phyloP scores from a whole-genome alignment of 2,888 invertebrate genomes.

The Hetaerina titia region DNA sequence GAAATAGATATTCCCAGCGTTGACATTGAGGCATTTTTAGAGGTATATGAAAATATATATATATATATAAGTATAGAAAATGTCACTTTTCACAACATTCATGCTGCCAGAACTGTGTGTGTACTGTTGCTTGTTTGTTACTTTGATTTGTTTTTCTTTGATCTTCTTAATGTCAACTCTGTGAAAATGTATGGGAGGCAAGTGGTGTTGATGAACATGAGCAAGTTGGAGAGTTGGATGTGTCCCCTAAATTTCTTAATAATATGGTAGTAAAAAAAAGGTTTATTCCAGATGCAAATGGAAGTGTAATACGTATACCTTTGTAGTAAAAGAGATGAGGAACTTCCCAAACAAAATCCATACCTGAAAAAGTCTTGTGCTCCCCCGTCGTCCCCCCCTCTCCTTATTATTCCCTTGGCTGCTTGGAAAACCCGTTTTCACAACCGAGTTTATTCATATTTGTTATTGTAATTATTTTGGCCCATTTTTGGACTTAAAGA shows the following conservation, averaged over 20 bases:
- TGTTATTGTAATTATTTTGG: slow-evolving; percentile 39
- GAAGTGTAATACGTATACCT: slow-evolving; percentile 67
- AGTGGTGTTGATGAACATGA: slow-evolving; percentile 65
- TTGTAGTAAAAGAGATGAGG: slow-evolving; percentile 67
- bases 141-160: slow-evolving; percentile 49
- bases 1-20: slow-evolving; percentile 61
- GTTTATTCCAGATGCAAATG: slow-evolving; percentile 65
- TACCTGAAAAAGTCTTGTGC: slow-evolving; percentile 58
- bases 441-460: slow-evolving; percentile 37
- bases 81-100: slow-evolving; percentile 66
- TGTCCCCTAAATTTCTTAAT: slow-evolving; percentile 66
- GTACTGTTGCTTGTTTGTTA: slow-evolving; percentile 66
- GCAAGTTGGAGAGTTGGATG: slow-evolving; percentile 67
- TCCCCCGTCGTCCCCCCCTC: slow-evolving; percentile 41
- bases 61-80: slow-evolving; percentile 48
- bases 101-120: slow-evolving; percentile 65
- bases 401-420: slow-evolving; percentile 49
- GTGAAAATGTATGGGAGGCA: slow-evolving; percentile 64
- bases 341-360: slow-evolving; percentile 64
- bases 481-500: slow-evolving; percentile 58
- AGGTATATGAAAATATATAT: slow-evolving; percentile 47
- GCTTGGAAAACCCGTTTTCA: slow-evolving; percentile 45
- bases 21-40: slow-evolving; percentile 62
- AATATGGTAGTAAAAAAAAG: slow-evolving; percentile 62
- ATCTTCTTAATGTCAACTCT: slow-evolving; percentile 67